These are phyloP conservation scores for Botia almorhae DNA, from an alignment of 2,797 vertebrate species.

Conservation along the genomic window DNA sequence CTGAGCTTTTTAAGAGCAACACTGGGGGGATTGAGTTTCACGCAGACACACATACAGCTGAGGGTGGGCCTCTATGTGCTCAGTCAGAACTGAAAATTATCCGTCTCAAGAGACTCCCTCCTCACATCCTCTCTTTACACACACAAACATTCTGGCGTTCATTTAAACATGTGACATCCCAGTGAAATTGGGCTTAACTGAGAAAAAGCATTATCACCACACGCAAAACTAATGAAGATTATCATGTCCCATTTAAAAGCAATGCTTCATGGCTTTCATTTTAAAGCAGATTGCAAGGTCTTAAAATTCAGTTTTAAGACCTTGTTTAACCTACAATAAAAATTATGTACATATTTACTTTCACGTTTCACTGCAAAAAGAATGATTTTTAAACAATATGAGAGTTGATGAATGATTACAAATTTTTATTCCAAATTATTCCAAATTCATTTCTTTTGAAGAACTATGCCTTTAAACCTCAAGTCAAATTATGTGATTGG, in stretches of 20 bases:
- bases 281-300: not conserved
- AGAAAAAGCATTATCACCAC: slow-evolving; percentile 21
- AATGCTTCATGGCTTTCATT: not conserved
- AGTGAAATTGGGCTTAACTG: slow-evolving; percentile 26
- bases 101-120: slow-evolving; percentile 49
- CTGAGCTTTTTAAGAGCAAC: slow-evolving; percentile 62
- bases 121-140: slow-evolving; percentile 52
- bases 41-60: slow-evolving; percentile 46
- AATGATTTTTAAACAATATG: not conserved
- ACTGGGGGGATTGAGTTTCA: slow-evolving; percentile 67
- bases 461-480: not conserved
- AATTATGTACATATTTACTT: not conserved
- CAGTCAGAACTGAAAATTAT: slow-evolving; percentile 57
- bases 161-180: slow-evolving; percentile 31
- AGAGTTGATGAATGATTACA: not conserved
- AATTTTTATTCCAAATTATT: too few relatives aligned
- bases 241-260: not conserved
- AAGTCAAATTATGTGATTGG: not conserved
- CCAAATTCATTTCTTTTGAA: not conserved
- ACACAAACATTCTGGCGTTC: slow-evolving; percentile 43
- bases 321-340: not conserved
- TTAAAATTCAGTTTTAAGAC: not conserved
- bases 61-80: slow-evolving; percentile 45
- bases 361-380: too few relatives aligned
- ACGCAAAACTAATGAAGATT: slow-evolving; percentile 4